Conservation (phyloP, 2,888 invertebrate genomes). For the Sphaeridia pumilis region DNA sequence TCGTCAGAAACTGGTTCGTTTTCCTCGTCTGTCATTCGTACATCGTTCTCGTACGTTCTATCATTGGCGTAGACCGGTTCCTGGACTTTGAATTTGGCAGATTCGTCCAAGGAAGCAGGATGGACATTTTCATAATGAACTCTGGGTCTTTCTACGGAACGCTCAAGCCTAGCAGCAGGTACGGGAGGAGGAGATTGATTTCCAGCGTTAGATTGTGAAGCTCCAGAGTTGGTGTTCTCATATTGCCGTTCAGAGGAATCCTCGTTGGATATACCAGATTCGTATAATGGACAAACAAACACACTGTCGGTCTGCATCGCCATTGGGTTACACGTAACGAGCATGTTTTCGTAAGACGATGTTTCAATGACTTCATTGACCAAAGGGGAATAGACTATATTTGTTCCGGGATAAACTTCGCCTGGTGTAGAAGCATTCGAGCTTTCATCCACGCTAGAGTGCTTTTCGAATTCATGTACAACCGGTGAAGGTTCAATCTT, state of each 20-base stretch:
- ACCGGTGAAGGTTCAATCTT: neutral
- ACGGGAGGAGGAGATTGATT: no score
- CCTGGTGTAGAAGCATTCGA: conserved; percentile 34
- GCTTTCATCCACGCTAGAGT: conserved; percentile 35
- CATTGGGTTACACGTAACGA: conserved; percentile 7
- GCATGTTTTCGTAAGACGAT: conserved; percentile 10
- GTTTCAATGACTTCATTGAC: conserved; percentile 30
- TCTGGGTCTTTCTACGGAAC: neutral
- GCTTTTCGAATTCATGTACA: conserved; percentile 33
- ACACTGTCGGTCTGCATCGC: conserved; percentile 20
- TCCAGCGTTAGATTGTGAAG: no score
- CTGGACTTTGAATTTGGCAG: neutral
- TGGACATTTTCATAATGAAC: conserved; percentile 5
- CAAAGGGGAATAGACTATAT: conserved; percentile 35
- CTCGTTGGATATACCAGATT: conserved; percentile 23
- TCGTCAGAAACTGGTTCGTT: neutral
- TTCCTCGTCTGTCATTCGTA: neutral
- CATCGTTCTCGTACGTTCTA: conserved; percentile 17
- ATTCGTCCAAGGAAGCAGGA: no score
- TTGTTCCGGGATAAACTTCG: conserved; percentile 23
- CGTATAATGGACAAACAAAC: conserved; percentile 32
- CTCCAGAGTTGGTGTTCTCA: neutral
- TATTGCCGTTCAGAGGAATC: neutral
- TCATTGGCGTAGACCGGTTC: conserved; percentile 26
- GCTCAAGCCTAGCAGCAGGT: neutral